Evolutionary conservation across 2,888 invertebrate genomes (phyloP).

Genomic region (Nudaria mundana): DNA sequence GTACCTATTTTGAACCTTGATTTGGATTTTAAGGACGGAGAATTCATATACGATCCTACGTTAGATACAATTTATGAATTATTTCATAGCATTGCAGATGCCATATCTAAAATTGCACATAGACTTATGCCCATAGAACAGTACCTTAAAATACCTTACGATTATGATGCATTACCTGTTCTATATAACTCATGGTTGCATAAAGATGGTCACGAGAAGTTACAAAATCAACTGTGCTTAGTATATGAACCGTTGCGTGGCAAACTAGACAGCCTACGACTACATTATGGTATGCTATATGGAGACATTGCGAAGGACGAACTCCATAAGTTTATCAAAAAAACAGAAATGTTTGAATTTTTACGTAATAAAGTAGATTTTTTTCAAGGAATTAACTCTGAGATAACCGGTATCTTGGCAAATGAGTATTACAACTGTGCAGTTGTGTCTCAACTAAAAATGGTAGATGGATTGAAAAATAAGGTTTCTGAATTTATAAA

Average conservation of each 20-base stretch:
- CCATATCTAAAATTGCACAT: conserved; percentile 79
- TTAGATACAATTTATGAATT: conserved; percentile 74
- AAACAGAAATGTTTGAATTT: conserved; percentile 79
- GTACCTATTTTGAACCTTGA: conserved; percentile 84
- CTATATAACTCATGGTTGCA: conserved; percentile 80
- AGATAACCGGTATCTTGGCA: conserved; percentile 83
- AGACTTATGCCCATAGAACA: conserved; percentile 82
- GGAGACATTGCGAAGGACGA: conserved; percentile 70
- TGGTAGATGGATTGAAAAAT: conserved; percentile 81
- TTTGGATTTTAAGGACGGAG: conserved; percentile 73
- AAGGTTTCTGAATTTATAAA: conserved; percentile 82
- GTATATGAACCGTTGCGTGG: conserved; percentile 80
- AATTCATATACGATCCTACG: conserved; percentile 82
- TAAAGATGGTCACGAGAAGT: conserved; percentile 71
- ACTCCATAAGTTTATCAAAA: conserved; percentile 68
- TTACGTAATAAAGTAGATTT: conserved; percentile 82
- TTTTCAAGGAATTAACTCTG: conserved; percentile 81
- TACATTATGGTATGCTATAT: conserved; percentile 80
- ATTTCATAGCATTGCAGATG: conserved; percentile 81
- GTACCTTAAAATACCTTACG: conserved; percentile 63
- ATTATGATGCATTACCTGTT: conserved; percentile 77
- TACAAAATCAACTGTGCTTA: conserved; percentile 73
- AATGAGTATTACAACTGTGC: conserved; percentile 86
- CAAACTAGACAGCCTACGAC: conserved; percentile 78
- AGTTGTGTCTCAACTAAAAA: conserved; percentile 82